A percentile compares a stretch with the other conserved stretches of the same genome.
These are phyloP conservation scores for Linepithema humile DNA, from an alignment of 1,140 invertebrate species.

Conservation along the genomic window DNA sequence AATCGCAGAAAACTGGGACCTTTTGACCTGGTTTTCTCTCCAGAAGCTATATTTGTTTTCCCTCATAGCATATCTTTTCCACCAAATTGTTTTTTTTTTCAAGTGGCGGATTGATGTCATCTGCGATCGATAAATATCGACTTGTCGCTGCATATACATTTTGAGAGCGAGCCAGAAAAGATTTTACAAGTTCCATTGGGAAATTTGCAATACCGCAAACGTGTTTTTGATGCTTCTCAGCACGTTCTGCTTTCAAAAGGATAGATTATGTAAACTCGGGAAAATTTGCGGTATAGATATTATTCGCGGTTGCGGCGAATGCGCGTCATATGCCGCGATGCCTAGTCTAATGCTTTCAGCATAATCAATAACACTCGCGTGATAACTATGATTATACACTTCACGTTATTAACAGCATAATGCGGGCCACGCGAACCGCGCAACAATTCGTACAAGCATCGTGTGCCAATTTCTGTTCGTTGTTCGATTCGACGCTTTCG, in stretches of 20 bases:
- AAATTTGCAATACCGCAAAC: slow-evolving; percentile 12
- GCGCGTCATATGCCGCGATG: background rate
- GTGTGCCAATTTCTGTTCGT: slow-evolving; percentile 33
- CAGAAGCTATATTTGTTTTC: slow-evolving; percentile 10
- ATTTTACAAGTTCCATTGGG: background rate
- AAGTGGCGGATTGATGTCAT: background rate
- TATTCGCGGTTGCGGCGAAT: slow-evolving; percentile 3
- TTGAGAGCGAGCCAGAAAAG: background rate
- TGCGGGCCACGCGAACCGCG: background rate
- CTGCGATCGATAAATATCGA: slow-evolving; percentile 26
- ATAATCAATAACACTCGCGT: slow-evolving; percentile 32
- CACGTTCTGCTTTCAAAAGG: background rate
- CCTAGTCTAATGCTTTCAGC: slow-evolving; percentile 6
- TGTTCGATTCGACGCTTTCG: slow-evolving; percentile 17
- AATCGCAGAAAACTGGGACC: background rate
- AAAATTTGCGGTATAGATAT: slow-evolving; percentile 11
- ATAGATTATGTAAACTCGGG: background rate
- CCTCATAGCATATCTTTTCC: background rate
- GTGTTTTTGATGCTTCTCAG: background rate
- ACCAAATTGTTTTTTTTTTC: slow-evolving; percentile 50
- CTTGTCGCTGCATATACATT: background rate
- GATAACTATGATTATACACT: slow-evolving; percentile 45
- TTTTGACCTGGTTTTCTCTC: slow-evolving; percentile 29
- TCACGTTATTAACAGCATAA: slow-evolving; percentile 49
- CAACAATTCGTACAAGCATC: slow-evolving; percentile 50